Evolutionary conservation across 2,113 vertebrate genomes (phyloP).

Genomic region (Nothobranchius kuhntae): DNA sequence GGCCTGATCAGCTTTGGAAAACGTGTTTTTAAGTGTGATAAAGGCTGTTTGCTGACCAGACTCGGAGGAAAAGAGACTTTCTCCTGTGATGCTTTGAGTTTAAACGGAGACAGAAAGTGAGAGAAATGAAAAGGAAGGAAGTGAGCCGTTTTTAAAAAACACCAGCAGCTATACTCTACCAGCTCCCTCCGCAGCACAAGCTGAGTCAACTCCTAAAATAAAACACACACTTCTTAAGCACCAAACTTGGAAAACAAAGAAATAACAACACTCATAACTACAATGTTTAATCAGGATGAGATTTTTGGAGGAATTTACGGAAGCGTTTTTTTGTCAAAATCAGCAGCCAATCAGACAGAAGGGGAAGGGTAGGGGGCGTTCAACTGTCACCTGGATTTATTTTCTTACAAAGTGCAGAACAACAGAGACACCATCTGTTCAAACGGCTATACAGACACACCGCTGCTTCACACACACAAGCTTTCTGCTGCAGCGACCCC

Average conservation of each 20-base stretch:
- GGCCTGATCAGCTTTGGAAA: background rate
- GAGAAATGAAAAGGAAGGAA: slow-evolving; percentile 54
- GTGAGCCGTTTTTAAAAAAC: slow-evolving; percentile 33
- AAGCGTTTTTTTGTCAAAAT: slow-evolving; percentile 9
- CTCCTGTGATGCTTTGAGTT: slow-evolving; percentile 54
- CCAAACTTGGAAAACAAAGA: slow-evolving; percentile 22
- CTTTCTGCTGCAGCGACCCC: slow-evolving; percentile 20
- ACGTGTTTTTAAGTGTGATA: slow-evolving; percentile 8
- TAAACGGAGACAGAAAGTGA: slow-evolving; percentile 44
- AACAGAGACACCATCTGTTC: slow-evolving; percentile 55
- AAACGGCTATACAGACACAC: slow-evolving; percentile 41
- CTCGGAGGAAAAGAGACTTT: slow-evolving; percentile 58
- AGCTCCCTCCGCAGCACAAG: slow-evolving; percentile 83
- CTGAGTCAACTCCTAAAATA: slow-evolving; percentile 82
- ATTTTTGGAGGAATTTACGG: background rate
- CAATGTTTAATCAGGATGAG: slow-evolving; percentile 7
- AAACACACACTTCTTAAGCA: slow-evolving; percentile 68
- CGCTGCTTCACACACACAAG: slow-evolving; percentile 13
- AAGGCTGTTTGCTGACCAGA: slow-evolving; percentile 15
- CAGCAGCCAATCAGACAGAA: slow-evolving; percentile 31
- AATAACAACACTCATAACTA: slow-evolving; percentile 2
- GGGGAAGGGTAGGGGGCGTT: background rate
- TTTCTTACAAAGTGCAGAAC: slow-evolving; percentile 33
- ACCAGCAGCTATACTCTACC: slow-evolving; percentile 74
- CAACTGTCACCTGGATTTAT: slow-evolving; percentile 30